These are phyloP conservation scores for Castor canadensis DNA, from an alignment of 2,113 vertebrate species.

Conservation along the genomic window DNA sequence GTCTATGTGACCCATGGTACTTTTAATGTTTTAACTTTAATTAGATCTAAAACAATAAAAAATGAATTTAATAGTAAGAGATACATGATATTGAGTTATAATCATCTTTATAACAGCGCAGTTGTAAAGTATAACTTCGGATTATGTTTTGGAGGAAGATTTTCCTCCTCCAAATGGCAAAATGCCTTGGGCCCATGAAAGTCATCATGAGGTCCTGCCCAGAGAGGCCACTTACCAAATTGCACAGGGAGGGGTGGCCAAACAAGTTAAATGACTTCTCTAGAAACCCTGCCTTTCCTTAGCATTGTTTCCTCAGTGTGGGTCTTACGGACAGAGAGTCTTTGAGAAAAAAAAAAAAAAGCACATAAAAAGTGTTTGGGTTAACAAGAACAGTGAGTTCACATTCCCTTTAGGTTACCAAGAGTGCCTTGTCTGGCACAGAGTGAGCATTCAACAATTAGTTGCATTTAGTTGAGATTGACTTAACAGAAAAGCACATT, in stretches of 20 bases:
- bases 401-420: not conserved
- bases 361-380: too few species aligned
- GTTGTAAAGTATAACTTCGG: not conserved
- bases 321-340: not conserved
- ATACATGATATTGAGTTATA: not conserved
- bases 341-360: not conserved
- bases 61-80: not conserved
- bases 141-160: not conserved
- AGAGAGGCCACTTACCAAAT: not conserved
- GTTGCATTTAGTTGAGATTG: not conserved
- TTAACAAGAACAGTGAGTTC: not conserved
- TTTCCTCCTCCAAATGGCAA: too few species aligned
- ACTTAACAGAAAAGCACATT: not conserved
- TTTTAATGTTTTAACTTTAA: slow-evolving; percentile 11
- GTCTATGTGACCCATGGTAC: too few species aligned
- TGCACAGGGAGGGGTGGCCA: not conserved
- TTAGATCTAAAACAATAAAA: not conserved
- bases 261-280: not conserved
- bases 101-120: not conserved
- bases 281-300: not conserved
- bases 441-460: not conserved
- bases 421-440: not conserved
- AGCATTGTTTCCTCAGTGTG: not conserved
- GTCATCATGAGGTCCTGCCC: not conserved
- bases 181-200: not conserved